A percentile compares a stretch with the other conserved stretches of the same genome.
Evolutionary conservation across 2,797 vertebrate species (phyloP).

Genomic region (Centroberyx gerrardi): DNA sequence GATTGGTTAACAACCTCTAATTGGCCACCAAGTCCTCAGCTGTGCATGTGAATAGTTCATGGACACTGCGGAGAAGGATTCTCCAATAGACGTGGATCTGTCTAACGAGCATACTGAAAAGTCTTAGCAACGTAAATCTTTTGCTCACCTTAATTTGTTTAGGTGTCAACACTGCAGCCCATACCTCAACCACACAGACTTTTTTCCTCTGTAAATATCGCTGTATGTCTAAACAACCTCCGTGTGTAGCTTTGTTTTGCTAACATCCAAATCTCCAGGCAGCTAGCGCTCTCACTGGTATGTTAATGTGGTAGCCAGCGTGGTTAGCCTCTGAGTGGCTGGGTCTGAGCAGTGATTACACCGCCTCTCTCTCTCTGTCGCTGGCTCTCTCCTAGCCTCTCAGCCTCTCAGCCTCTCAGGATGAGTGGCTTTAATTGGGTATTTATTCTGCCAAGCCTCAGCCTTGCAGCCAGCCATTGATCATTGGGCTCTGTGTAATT

Average conservation of each 20-base stretch:
- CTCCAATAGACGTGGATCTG: no score
- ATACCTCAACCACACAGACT: neutral
- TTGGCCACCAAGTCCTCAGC: no score
- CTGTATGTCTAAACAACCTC: slow-evolving; percentile 1
- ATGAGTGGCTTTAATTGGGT: slow-evolving; percentile 68
- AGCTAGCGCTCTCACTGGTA: slow-evolving; percentile 2
- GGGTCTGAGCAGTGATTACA: slow-evolving; percentile 48
- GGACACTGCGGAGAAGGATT: no score
- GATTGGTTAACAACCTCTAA: no score
- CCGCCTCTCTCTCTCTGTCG: slow-evolving; percentile 32
- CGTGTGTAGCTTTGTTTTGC: slow-evolving; percentile 11
- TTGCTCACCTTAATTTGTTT: no score
- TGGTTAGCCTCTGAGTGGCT: slow-evolving; percentile 46
- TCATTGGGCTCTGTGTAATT: slow-evolving; percentile 37
- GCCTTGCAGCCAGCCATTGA: slow-evolving; percentile 55
- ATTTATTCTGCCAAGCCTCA: slow-evolving; percentile 45
- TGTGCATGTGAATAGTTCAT: no score
- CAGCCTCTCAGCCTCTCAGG: slow-evolving; percentile 43
- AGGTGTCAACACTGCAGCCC: neutral
- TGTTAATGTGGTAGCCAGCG: slow-evolving; percentile 37
- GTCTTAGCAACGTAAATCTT: no score
- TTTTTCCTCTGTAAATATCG: neutral
- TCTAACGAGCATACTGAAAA: no score
- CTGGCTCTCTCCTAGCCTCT: slow-evolving; percentile 28
- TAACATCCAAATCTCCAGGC: neutral